Evolutionary conservation across 2,888 invertebrate species (phyloP), one percentile per base, ranked within the genome.

Genomic region (Eubasilissa splendida): DNA sequence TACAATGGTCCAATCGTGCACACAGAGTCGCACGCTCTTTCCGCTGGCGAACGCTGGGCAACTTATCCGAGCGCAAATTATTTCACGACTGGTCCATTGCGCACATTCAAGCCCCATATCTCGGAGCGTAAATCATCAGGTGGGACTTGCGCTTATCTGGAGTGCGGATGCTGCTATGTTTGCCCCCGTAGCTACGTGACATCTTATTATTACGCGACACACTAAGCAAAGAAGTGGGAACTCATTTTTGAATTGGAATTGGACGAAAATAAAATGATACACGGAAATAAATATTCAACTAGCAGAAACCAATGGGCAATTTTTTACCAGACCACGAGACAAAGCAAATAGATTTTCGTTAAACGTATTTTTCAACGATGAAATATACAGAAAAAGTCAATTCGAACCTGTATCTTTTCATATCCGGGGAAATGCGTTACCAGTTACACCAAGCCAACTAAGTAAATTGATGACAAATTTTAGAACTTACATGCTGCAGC

Each of bases 101-200:
- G 71, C 31, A 71, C 56, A 54, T 11, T 56, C 7, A 56, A 42
- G 58, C 33, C 31, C 71, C 54, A 22, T 73, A 73, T 73, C 71
- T 73, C 33, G 71, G 71, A 50, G 56, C 56, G 42, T 73, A 73
- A 73, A 73, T 73, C 71, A 73, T 31, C 56, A 11, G 58, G 12
- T 58, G 33, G 31, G 68, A 42, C 50, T 73, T 10, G 58, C 8
- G 71, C 71, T 73, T 73, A 73, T 73, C 71, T 73, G 12, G 8
- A 14, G 11, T 4, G 53, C 11, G 31, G 71, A 73, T 73, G 71
- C 71, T 73, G 71, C 71, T 56, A 58, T 73, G 56, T 73, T 73
- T 73, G 42, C 33, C 56, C 58, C 22, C n/a, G 42, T 73, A 56
- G 42, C 58, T 50, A 56, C 56, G 56, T 73, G 33, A 56, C 22